phyloP scores from a whole-genome alignment of 2,113 vertebrate species.

The Macquaria ambigua region DNA sequence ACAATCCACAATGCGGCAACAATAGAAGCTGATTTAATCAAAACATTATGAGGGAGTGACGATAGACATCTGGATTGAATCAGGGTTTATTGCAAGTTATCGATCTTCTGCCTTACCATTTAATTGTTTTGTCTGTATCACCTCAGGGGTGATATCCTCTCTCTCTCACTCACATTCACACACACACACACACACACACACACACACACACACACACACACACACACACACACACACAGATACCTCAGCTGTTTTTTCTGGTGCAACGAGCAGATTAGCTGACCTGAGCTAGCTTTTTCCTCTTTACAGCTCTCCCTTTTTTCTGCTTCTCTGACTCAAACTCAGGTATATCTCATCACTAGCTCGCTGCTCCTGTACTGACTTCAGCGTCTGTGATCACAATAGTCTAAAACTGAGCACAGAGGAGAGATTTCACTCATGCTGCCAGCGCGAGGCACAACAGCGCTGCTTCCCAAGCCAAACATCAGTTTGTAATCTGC shows the following conservation, averaged over 20 bases:
- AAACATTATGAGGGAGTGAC: background rate
- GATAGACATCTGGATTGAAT: constrained; percentile 25
- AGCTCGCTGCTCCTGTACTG: constrained; percentile 14
- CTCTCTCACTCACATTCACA: background rate
- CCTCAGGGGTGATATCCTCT: background rate
- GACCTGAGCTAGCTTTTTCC: constrained; percentile 45
- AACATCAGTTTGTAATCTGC: constrained; percentile 68
- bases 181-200: background rate
- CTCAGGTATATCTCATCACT: constrained; percentile 42
- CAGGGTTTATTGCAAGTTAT: constrained; percentile 20
- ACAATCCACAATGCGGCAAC: background rate
- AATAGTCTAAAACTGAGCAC: constrained; percentile 35
- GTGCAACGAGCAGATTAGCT: constrained; percentile 54
- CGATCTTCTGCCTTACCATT: constrained; percentile 27
- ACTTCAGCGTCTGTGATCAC: constrained; percentile 61
- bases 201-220: background rate
- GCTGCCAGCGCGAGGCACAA: constrained; percentile 44
- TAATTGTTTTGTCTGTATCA: constrained; percentile 41
- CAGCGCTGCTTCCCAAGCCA: constrained; percentile 33
- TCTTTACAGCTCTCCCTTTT: constrained; percentile 29
- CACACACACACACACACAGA: constrained; percentile 8
- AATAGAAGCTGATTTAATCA: constrained; percentile 31
- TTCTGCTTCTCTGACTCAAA: constrained; percentile 46
- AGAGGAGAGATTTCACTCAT: constrained; percentile 46
- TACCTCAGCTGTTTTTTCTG: constrained; percentile 64